phyloP scores from a whole-genome alignment of 30 jellyfish, hydroid and myxozoan species.

The Turritopsis rubra region DNA sequence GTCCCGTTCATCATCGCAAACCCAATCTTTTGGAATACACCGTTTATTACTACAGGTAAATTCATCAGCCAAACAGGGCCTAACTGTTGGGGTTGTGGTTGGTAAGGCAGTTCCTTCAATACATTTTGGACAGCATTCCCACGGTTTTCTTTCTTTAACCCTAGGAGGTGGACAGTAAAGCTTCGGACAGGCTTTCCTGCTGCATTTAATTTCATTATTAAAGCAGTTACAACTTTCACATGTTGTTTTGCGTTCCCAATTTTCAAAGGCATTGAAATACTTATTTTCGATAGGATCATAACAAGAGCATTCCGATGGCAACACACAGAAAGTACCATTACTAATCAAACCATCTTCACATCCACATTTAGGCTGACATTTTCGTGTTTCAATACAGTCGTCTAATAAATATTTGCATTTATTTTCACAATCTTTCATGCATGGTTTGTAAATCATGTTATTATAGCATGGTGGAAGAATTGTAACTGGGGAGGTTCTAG shows the following conservation, averaged over 20 bases:
- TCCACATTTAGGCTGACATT: constrained; percentile 53
- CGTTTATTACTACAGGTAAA: constrained; percentile 43
- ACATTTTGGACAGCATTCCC: constrained; percentile 73
- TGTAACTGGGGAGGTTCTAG: constrained; percentile 10
- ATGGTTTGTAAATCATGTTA: constrained; percentile 35
- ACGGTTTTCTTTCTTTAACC: neutral
- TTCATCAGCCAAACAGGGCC: constrained; percentile 35
- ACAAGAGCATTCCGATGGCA: constrained; percentile 73
- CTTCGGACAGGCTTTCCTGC: constrained; percentile 33
- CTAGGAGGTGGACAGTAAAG: constrained; percentile 49
- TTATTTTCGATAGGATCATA: constrained; percentile 32
- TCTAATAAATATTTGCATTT: constrained; percentile 42
- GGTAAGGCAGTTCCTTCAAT: constrained; percentile 27
- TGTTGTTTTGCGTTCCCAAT: constrained; percentile 34
- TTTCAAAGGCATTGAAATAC: constrained; percentile 41
- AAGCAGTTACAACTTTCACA: constrained; percentile 49
- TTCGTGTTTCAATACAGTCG: constrained; percentile 17
- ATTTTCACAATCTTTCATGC: constrained; percentile 34
- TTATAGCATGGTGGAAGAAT: constrained; percentile 46
- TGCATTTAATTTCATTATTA: constrained; percentile 33
- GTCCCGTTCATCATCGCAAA: constrained; percentile 75
- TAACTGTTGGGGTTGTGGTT: constrained; percentile 26
- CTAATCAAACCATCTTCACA: constrained; percentile 44
- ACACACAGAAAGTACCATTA: constrained; percentile 73
- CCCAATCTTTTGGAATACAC: constrained; percentile 58